Evolutionary conservation across 2,888 invertebrate species (phyloP).

Genomic region (Escarpia spicata): DNA sequence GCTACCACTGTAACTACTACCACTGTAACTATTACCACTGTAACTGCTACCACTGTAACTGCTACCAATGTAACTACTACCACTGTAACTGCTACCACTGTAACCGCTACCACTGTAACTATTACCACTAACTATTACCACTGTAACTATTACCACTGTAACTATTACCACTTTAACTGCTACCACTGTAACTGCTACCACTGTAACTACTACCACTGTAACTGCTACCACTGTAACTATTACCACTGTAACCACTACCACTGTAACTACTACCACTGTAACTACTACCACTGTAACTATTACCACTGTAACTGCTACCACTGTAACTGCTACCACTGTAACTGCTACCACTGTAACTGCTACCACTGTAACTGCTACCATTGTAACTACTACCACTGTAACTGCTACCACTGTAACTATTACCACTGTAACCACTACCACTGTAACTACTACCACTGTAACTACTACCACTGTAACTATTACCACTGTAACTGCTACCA

Average conservation of each 20-base stretch:
- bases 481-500: neutral
- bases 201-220: slow-evolving; percentile 66
- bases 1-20: too few species aligned
- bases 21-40: neutral
- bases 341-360: too few species aligned
- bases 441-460: neutral
- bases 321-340: neutral
- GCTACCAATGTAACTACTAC: neutral
- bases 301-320: slow-evolving; percentile 68
- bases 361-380: neutral
- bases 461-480: slow-evolving; percentile 68
- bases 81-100: slow-evolving; percentile 63
- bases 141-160: slow-evolving; percentile 64
- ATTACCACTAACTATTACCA: too few species aligned
- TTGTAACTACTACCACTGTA: slow-evolving; percentile 66
- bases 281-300: neutral
- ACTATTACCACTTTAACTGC: slow-evolving; percentile 63
- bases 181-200: neutral
- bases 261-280: slow-evolving; percentile 62
- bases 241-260: too few species aligned
- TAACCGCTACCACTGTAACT: neutral
- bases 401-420: slow-evolving; percentile 48
- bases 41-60: slow-evolving; percentile 68
- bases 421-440: slow-evolving; percentile 64
- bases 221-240: slow-evolving; percentile 48